These are phyloP conservation scores for Pterocles gutturalis DNA, from an alignment of 2,113 vertebrate genomes.

Conservation along the genomic window DNA sequence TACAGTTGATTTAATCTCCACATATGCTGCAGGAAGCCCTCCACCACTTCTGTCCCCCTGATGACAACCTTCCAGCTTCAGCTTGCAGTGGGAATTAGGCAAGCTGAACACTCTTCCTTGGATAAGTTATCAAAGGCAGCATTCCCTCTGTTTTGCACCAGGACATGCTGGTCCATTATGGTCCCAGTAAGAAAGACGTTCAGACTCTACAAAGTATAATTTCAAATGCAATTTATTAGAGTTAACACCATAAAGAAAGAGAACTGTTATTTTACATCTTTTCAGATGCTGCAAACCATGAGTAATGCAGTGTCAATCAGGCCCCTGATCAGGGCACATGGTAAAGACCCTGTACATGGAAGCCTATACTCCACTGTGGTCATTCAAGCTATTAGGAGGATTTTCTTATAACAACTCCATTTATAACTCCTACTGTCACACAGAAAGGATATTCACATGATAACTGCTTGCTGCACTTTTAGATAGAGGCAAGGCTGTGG, in stretches of 20 bases:
- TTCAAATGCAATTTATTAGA: background rate
- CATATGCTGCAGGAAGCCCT: background rate
- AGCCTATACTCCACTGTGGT: background rate
- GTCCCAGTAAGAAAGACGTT: background rate
- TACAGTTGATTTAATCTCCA: background rate
- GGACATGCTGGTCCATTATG: background rate
- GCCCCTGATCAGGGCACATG: background rate
- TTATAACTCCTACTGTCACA: background rate
- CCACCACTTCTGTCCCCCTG: background rate
- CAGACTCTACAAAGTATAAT: background rate
- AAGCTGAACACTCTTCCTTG: background rate
- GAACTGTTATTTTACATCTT: background rate
- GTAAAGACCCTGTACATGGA: background rate
- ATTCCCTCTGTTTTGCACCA: background rate
- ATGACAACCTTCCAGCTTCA: background rate
- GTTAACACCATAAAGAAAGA: background rate
- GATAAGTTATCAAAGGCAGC: background rate
- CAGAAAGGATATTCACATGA: background rate
- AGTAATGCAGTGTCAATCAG: background rate
- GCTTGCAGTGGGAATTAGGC: background rate
- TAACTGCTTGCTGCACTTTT: background rate
- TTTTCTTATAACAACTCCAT: background rate
- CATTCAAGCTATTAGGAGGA: background rate
- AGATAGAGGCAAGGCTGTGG: fast-evolving
- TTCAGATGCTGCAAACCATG: background rate